Conservation (phyloP, 2,113 vertebrate species). For the Progne subis region DNA sequence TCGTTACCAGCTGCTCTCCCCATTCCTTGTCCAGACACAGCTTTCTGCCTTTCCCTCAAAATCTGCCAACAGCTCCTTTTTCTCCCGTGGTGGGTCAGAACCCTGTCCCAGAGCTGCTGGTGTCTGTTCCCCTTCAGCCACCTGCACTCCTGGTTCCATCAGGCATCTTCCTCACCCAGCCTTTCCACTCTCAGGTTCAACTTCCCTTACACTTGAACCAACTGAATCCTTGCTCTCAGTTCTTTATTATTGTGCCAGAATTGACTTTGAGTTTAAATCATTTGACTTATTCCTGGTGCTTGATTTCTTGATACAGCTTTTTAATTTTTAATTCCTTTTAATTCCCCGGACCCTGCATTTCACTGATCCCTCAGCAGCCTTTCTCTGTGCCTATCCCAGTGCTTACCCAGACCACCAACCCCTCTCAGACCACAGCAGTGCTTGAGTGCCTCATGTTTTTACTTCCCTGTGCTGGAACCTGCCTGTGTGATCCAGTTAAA, state of each 20-base stretch:
- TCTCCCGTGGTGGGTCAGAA: neutral
- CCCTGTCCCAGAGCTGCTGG: neutral
- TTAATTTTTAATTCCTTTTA: neutral
- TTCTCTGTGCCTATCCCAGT: neutral
- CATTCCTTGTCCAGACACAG: neutral
- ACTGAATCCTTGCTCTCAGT: neutral
- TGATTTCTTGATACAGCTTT: neutral
- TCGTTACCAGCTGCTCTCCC: neutral
- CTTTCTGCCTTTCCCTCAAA: neutral
- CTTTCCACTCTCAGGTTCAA: neutral
- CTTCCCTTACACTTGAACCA: neutral
- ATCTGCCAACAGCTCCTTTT: neutral
- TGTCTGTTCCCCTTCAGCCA: neutral
- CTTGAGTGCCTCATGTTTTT: accelerated
- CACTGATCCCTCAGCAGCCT: neutral
- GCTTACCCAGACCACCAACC: neutral
- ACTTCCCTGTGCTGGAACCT: neutral
- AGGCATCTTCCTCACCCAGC: neutral
- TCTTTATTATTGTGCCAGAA: neutral
- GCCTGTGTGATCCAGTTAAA: neutral
- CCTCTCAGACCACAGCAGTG: neutral
- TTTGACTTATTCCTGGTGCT: neutral
- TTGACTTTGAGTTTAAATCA: neutral
- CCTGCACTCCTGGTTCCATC: neutral
- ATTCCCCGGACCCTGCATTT: neutral